These are phyloP conservation scores for Zaprionus camerounensis DNA, from an alignment of 1,140 invertebrate species.

Conservation along the genomic window DNA sequence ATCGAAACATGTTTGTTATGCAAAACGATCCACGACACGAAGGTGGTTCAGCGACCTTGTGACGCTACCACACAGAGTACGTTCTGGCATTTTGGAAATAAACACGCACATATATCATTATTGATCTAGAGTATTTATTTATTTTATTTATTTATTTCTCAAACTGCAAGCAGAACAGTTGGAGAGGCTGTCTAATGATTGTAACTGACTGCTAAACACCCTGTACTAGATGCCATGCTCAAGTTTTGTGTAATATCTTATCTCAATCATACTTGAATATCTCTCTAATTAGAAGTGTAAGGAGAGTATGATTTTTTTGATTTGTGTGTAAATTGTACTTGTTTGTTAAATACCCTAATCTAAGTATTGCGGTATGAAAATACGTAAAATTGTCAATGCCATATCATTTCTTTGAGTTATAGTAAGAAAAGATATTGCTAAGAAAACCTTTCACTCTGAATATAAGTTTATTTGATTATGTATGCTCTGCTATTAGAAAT, in stretches of 20 bases:
- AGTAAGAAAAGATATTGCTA: no score
- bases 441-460: no score
- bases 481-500: no score
- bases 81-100: neutral
- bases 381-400: no score
- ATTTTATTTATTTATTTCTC: neutral
- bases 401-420: no score
- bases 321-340: no score
- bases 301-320: no score
- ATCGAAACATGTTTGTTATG: constrained; percentile 3
- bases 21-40: neutral
- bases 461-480: no score
- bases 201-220: neutral
- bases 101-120: neutral
- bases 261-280: neutral
- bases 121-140: neutral
- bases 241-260: neutral
- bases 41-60: neutral
- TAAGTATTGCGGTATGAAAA: no score
- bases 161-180: neutral
- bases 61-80: neutral
- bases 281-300: neutral
- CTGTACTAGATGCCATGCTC: neutral
- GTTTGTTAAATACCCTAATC: no score
- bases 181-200: neutral